Conservation (phyloP, 1,140 invertebrate genomes). For the Diorhabda elongata region DNA sequence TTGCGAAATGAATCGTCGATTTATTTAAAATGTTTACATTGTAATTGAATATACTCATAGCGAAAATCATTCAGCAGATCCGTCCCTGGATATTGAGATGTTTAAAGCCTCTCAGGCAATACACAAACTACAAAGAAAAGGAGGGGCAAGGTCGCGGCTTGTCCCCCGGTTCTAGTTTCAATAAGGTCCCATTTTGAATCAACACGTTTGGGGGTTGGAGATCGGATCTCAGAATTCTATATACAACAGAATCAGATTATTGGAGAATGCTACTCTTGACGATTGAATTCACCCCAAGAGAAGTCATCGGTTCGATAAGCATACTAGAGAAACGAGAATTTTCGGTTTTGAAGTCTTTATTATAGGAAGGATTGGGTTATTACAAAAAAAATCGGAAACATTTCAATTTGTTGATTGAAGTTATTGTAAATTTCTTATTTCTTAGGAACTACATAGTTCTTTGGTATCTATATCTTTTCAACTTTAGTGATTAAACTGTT, state of each 20-base stretch:
- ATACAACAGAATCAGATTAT: conserved; percentile 16
- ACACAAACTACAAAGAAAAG: conserved; percentile 18
- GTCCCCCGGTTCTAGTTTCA: conserved; percentile 10
- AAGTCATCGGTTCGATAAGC: neutral
- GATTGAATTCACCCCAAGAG: conserved; percentile 10
- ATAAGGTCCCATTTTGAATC: conserved; percentile 9
- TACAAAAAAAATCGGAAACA: too few relatives aligned
- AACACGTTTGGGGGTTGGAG: conserved; percentile 11
- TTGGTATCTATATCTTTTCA: too few relatives aligned
- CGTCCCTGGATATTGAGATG: neutral
- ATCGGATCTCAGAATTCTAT: neutral
- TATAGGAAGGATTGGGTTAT: too few relatives aligned
- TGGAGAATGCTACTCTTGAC: conserved; percentile 16
- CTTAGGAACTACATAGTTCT: too few relatives aligned
- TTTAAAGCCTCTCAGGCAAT: neutral
- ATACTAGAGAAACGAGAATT: conserved; percentile 5
- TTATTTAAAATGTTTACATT: too few relatives aligned
- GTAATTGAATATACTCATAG: too few relatives aligned
- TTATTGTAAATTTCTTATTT: too few relatives aligned
- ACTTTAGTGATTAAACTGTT: too few relatives aligned
- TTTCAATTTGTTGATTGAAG: too few relatives aligned
- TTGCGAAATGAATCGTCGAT: too few relatives aligned
- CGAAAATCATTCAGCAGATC: neutral
- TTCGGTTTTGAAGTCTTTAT: neutral
- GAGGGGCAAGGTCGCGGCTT: conserved; percentile 5